Conservation (phyloP, 2,797 vertebrate species). For the Cynodonichthys magdalenae region DNA sequence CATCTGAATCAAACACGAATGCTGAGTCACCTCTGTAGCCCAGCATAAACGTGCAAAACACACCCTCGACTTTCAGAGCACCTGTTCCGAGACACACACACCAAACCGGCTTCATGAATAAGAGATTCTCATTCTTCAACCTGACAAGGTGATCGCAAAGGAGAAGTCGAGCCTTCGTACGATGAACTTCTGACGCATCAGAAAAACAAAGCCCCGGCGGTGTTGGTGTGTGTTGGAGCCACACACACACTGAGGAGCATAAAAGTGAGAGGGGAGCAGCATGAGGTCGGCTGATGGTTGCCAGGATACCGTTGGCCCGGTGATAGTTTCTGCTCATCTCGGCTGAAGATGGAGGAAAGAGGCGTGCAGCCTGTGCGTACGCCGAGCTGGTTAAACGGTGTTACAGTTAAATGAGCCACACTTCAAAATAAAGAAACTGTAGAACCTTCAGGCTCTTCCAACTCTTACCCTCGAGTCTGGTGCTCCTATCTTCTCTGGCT, state of each 20-base stretch:
- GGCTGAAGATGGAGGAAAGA: constrained; percentile 45
- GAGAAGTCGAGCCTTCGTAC: constrained; percentile 19
- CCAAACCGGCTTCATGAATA: constrained; percentile 39
- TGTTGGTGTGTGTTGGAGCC: constrained; percentile 18
- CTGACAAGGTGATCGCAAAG: constrained; percentile 57
- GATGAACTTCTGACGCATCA: constrained; percentile 36
- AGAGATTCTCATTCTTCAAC: constrained; percentile 26
- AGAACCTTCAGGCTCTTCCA: not conserved
- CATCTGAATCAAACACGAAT: constrained; percentile 20
- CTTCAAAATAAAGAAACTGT: constrained; percentile 15
- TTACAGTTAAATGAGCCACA: not conserved
- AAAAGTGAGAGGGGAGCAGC: constrained; percentile 54
- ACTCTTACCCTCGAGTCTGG: constrained; percentile 53
- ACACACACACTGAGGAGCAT: constrained; percentile 16
- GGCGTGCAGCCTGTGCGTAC: constrained; percentile 32
- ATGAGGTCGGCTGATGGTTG: constrained; percentile 78
- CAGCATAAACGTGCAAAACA: constrained; percentile 21
- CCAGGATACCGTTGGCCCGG: constrained; percentile 82
- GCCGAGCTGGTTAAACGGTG: not conserved
- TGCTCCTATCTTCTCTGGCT: constrained; percentile 12
- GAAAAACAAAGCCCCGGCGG: not conserved
- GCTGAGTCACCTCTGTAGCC: constrained; percentile 61
- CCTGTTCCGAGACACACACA: constrained; percentile 42
- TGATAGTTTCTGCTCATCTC: constrained; percentile 65
- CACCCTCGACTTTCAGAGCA: constrained; percentile 50